Evolutionary conservation across 2,888 invertebrate genomes (phyloP), one percentile per base, ranked within the genome.

Genomic region (Spisula subtruncata): DNA sequence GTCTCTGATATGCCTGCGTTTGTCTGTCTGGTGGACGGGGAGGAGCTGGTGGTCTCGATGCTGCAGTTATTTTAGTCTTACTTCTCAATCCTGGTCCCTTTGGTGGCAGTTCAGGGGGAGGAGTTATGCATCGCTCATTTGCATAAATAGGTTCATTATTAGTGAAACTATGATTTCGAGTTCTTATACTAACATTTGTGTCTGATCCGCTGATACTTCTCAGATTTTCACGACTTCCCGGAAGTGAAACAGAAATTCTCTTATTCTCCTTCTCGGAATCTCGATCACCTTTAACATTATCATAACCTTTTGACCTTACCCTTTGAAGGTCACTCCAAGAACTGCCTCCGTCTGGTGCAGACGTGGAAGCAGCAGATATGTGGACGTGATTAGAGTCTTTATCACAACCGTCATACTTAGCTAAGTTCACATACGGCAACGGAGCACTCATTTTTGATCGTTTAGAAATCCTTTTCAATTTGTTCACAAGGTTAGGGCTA

Each of bases 371-470:
- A 41, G 92, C 94, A 32, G 93, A 92, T 32, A 95, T 86, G 91
- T 94, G 92, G 0, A 95, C 94, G 91, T 95, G 95, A 88, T 92
- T 93, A 14, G 92, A 92, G 46, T 92, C 93, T 35, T 91, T 90
- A 89, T 93, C 93, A 20, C 93, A 94, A 54, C 92, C 92, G 91
- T 95, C 95, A 89, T 94, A 95, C 75, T 94, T 94, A 32, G 93
- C 94, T 83, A 96, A 85, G 89, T 95, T 95, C 14, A 96, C 95
- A 93, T 96, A 95, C 0, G 95, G 95, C 16, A 96, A 90, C 29
- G 96, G 96, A 56, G 94, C 95, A 84, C 92, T 94, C 60, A 94
- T 88, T 85, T 93, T 94, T 25, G 95, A 95, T 81, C 87, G 85
- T 46, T 89, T 91, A 4, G 94, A 94, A 80, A 95, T 95, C 87